Evolutionary conservation across 2,113 vertebrate species (phyloP).

Genomic region (Desmodus rotundus): DNA sequence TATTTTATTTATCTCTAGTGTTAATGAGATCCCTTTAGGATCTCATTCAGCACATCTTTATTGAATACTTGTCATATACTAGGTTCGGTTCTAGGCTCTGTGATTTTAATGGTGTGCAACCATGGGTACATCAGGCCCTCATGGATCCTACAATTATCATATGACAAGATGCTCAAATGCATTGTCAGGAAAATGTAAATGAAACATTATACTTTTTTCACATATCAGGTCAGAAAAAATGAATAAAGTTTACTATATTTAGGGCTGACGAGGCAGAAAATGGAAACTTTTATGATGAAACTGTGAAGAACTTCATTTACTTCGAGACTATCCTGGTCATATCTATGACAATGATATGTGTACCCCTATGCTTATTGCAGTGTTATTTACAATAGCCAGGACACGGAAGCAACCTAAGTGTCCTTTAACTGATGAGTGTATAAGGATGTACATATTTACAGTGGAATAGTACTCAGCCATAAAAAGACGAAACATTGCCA

Average conservation of each 20-base stretch:
- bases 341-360: not conserved
- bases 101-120: not conserved
- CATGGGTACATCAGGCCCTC: not conserved
- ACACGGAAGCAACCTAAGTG: no score
- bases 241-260: not conserved
- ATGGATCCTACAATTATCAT: not conserved
- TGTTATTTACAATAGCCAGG: no score
- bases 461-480: no score
- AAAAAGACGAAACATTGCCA: no score
- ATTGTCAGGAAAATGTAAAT: slow-evolving; percentile 7
- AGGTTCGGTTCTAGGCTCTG: not conserved
- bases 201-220: not conserved
- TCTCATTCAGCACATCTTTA: not conserved
- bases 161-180: not conserved
- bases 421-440: no score
- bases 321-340: not conserved
- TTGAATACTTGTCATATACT: not conserved
- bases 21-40: not conserved
- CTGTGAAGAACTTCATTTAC: not conserved
- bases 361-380: not conserved
- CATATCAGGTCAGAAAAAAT: not conserved
- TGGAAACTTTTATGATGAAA: not conserved
- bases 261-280: not conserved
- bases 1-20: not conserved
- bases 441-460: no score